Conservation (phyloP, 2,113 vertebrate species). For the Cephalopholis sonnerati region DNA sequence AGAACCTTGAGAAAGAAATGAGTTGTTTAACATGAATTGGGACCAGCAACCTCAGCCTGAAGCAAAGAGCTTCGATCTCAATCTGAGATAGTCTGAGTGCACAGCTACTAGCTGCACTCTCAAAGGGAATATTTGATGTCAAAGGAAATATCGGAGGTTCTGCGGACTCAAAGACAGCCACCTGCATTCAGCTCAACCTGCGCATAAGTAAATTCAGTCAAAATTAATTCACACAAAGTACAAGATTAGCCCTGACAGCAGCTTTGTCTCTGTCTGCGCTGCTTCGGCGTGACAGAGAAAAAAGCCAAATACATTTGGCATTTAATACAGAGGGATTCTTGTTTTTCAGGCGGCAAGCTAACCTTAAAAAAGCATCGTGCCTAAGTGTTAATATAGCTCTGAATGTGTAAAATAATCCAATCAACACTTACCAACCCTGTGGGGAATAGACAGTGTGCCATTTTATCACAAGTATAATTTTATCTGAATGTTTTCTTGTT, state of each 20-base stretch:
- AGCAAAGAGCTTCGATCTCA: conserved; percentile 44
- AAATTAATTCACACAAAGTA: conserved; percentile 50
- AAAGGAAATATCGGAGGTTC: conserved; percentile 37
- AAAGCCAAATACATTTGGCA: conserved; percentile 35
- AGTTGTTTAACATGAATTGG: conserved; percentile 32
- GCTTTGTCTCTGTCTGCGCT: conserved; percentile 55
- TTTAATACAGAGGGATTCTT: conserved; percentile 31
- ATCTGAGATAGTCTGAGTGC: conserved; percentile 30
- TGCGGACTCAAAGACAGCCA: conserved; percentile 5
- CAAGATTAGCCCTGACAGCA: conserved; percentile 48
- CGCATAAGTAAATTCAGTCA: conserved; percentile 43
- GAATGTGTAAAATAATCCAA: conserved; percentile 34
- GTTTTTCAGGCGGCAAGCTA: conserved; percentile 5
- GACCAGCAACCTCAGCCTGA: conserved; percentile 29
- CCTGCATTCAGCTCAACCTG: conserved; percentile 42
- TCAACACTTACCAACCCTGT: conserved; percentile 18
- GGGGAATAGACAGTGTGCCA: background rate
- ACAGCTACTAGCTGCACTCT: conserved; percentile 35
- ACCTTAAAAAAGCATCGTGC: conserved; percentile 1
- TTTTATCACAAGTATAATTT: conserved; percentile 8
- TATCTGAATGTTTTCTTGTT: conserved; percentile 1
- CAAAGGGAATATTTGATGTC: conserved; percentile 62
- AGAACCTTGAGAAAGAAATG: conserved; percentile 15
- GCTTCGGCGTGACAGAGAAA: background rate
- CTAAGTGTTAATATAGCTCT: conserved; percentile 8